phyloP scores from a whole-genome alignment of 2,797 vertebrate genomes.

The Phyllotis vaccarum region DNA sequence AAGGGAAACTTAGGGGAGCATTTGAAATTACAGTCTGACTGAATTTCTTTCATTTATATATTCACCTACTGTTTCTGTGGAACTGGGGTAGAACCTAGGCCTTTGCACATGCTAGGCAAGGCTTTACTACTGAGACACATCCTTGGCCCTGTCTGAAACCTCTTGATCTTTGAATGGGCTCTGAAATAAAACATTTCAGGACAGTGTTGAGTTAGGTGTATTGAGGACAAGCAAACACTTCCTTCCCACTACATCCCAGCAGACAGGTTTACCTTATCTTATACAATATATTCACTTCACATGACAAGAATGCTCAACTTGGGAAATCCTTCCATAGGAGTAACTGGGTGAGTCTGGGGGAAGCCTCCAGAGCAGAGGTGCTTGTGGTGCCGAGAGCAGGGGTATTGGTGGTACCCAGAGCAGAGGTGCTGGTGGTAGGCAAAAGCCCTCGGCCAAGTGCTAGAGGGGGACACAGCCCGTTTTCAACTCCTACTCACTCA shows the following conservation, averaged over 20 bases:
- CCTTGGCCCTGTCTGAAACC: not conserved
- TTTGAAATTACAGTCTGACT: not conserved
- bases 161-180: constrained; percentile 15
- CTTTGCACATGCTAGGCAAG: not conserved
- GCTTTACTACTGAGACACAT: not conserved
- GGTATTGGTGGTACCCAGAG: too few species aligned
- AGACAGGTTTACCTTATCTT: not conserved
- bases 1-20: not conserved
- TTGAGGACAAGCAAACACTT: not conserved
- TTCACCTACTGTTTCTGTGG: not conserved
- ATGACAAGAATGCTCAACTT: not conserved
- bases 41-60: not conserved
- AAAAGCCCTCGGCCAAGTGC: not conserved
- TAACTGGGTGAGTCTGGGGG: too few species aligned
- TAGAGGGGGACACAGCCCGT: not conserved
- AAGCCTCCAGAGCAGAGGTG: not conserved
- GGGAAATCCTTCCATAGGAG: constrained; percentile 12
- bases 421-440: not conserved
- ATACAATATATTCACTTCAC: not conserved
- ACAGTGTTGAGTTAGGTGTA: not conserved
- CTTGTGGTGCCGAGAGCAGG: not conserved
- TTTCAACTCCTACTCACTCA: not conserved
- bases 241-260: not conserved
- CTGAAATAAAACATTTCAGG: not conserved
- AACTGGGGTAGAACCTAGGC: too few species aligned